These are phyloP conservation scores for Pachydiplax longipennis DNA, from an alignment of 2,888 invertebrate species.

Conservation along the genomic window DNA sequence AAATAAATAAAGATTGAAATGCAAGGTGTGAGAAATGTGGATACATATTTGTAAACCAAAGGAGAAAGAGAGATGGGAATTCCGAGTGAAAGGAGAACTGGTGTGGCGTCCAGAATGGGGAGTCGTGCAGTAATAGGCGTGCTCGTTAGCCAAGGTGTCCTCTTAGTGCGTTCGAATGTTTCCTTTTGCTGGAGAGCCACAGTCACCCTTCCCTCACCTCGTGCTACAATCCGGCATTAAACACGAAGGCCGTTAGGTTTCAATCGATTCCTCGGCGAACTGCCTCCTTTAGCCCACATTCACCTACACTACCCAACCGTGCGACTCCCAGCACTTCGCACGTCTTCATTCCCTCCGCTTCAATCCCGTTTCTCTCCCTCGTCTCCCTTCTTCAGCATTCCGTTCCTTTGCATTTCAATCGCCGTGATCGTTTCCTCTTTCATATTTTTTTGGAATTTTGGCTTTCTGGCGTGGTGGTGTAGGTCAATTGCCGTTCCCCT, in stretches of 20 bases:
- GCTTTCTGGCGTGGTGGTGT: too few relatives aligned
- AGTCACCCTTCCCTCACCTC: background rate
- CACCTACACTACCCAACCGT: too few relatives aligned
- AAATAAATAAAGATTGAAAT: background rate
- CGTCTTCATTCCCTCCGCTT: too few relatives aligned
- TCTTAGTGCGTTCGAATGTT: background rate
- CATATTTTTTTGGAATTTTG: too few relatives aligned
- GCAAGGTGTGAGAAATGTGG: background rate
- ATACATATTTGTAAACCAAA: background rate
- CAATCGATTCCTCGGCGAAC: background rate
- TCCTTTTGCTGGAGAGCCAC: background rate
- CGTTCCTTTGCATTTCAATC: background rate
- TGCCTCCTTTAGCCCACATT: background rate
- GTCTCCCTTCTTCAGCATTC: background rate
- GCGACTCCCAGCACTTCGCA: too few relatives aligned
- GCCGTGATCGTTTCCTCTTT: too few relatives aligned
- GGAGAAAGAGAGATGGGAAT: background rate
- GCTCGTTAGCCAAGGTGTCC: background rate
- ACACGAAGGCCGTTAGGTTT: background rate
- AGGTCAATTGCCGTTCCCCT: too few relatives aligned
- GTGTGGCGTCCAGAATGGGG: background rate
- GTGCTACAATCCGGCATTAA: background rate
- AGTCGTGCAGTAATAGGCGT: background rate
- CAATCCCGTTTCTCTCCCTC: too few relatives aligned
- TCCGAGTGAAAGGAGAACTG: background rate